These are phyloP conservation scores for Brassicogethes aeneus DNA, from an alignment of 2,888 invertebrate genomes.

Conservation along the genomic window DNA sequence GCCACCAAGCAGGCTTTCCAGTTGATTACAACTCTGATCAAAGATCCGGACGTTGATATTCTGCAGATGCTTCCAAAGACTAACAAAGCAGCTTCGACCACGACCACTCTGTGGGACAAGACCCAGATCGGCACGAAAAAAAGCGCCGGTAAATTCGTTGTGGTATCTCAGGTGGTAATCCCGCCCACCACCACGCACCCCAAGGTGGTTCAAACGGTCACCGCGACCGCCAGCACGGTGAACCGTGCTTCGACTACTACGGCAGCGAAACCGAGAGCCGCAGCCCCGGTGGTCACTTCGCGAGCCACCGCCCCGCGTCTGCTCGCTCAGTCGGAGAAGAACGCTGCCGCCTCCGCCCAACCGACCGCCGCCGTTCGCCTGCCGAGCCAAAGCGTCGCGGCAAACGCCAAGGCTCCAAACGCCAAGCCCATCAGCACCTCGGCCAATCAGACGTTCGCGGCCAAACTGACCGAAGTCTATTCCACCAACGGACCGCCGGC, in stretches of 20 bases:
- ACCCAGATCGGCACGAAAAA: conserved; percentile 43
- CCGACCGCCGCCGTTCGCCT: conserved; percentile 26
- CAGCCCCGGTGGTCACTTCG: conserved; percentile 22
- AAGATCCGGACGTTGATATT: conserved; percentile 92
- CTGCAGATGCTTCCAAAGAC: conserved; percentile 63
- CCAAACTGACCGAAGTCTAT: conserved; percentile 53
- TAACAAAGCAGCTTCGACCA: conserved; percentile 45
- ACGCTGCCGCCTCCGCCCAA: conserved; percentile 30
- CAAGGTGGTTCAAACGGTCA: conserved; percentile 24
- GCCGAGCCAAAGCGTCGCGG: conserved; percentile 39
- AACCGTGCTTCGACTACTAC: conserved; percentile 14
- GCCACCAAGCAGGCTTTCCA: conserved; percentile 87
- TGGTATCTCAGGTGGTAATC: conserved; percentile 12
- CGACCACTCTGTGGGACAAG: conserved; percentile 51
- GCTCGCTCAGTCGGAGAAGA: conserved; percentile 47
- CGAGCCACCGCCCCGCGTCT: conserved; percentile 44
- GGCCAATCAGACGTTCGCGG: conserved; percentile 63
- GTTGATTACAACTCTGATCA: conserved; percentile 84
- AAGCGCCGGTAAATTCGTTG: conserved; percentile 32
- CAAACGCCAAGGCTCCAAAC: conserved; percentile 39
- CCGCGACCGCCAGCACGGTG: conserved; percentile 18
- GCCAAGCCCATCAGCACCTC: conserved; percentile 25
- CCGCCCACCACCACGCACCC: conserved; percentile 19
- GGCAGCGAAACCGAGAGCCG: conserved; percentile 30
- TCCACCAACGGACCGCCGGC: conserved; percentile 14